Conservation (phyloP, 2,797 vertebrate species). For the Cynodonichthys magdalenae region DNA sequence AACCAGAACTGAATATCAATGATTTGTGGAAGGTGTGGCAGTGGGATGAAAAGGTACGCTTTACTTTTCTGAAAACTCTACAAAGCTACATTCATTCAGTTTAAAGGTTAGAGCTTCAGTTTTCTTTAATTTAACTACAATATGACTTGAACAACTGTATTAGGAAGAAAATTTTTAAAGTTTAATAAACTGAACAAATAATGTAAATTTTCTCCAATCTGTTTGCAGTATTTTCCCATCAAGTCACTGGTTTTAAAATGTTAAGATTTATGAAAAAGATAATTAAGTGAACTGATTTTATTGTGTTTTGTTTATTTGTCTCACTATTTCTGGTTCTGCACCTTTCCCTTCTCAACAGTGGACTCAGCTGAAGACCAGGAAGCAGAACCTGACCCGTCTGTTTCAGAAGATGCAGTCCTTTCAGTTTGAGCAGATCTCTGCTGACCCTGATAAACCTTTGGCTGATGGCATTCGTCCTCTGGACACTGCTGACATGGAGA, state of each 20-base stretch:
- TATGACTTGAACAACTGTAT: too few species aligned
- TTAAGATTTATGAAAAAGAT: not conserved
- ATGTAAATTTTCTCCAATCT: too few species aligned
- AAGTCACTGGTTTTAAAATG: not conserved
- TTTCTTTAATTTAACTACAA: too few species aligned
- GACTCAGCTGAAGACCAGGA: conserved; percentile 96
- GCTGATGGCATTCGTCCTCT: conserved; percentile 95
- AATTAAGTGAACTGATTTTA: not conserved
- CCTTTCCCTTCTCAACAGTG: conserved; percentile 79
- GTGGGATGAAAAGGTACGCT: conserved; percentile 97
- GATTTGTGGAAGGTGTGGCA: conserved; percentile 99
- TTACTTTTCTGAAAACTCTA: too few species aligned
- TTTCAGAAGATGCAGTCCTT: conserved; percentile 99
- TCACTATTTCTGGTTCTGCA: not conserved
- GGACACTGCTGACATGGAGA: conserved; percentile 96
- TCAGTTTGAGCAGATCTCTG: conserved; percentile 98
- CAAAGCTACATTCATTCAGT: too few species aligned
- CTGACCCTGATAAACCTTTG: conserved; percentile 97
- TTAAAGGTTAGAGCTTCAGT: too few species aligned
- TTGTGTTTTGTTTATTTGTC: not conserved
- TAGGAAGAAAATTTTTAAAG: not conserved
- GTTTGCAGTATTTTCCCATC: not conserved
- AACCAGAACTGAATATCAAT: conserved; percentile 98
- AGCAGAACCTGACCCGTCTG: conserved; percentile 95
- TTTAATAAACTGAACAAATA: not conserved